Base-by-base conservation (phyloP, 2,797 vertebrate species). In the Myotis planiceps region DNA sequence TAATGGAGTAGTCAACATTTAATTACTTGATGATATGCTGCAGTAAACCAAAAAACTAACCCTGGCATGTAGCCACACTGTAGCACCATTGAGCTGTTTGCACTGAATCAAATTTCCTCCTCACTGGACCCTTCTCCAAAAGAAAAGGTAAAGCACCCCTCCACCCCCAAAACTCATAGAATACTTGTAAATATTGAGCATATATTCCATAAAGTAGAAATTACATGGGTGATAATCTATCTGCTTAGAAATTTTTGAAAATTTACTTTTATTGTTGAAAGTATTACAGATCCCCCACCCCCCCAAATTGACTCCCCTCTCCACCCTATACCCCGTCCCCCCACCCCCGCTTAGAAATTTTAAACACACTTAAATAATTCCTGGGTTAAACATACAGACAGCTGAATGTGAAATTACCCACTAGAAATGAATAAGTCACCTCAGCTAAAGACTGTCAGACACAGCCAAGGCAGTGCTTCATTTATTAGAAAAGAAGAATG, bases 131-230 rank as follows among this genome's bases (percentile, higher is more conserved):
- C 49, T 45, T 18, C 6, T 19, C 18, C 18, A 51, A 51, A 51
- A 51, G 6, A 51, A 51, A 2, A 7, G 49, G 18, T 45, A 51
- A n/a, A 69, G 16, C 16, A 65, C 9, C 9, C 23, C 14, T n/a
- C 21, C 19, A 51, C 37, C 18, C 32, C 1, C 1, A 1, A 71
- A 84, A 63, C 21, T 63, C 66, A 42, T 1, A 68, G 66, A 69
- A 72, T 66, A 94, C 66, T 95, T 86, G 85, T 8, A 84, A 84
- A 94, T 72, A 95, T 37, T 94, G 66, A 96, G 9, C 19, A 58
- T 25, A 27, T 42, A 75, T 29, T 93, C 74, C 14, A 51, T 79
- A 34, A 65, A 58, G 27, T 14, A 88, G 27, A 82, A 90, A 39
- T 13, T 34, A 47, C 21, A 34, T 3, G 72, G 47, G 27, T 16